Base-by-base conservation (phyloP, 2,113 vertebrate species). In the Dascyllus trimaculatus region DNA sequence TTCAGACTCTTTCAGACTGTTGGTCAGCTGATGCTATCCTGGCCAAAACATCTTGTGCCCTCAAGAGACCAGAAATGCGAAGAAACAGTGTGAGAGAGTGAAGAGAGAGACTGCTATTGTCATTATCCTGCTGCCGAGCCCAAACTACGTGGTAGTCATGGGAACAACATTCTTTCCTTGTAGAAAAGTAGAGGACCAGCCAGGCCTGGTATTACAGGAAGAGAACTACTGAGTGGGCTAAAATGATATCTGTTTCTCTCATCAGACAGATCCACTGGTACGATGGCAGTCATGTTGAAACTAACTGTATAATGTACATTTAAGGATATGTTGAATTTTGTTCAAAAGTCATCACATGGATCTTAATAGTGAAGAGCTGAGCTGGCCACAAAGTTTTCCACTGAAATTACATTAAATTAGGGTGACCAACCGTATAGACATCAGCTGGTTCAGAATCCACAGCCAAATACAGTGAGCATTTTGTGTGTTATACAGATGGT, bases 81-180 rank as follows among this genome's bases (percentile, higher is more conserved):
- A 54, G 49, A 77, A 53, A 49, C 65, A 35, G 40, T 64, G 66
- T 43, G 52, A 38, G 59, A 38, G 63, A 4, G 17, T 0, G 26
- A 18, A 40, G 32, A 74, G 51, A 84, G 40, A 61, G 73, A 49
- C 82, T 83, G 86, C 83, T 73, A 56, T 85, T 88, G 85, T 88
- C 85, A 77, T 83, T 57, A 82, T 59, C 13, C 66, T 71, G 48
- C 76, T 49, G 75, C 56, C n/a, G 58, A 78, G 71, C 62, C 63
- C 48, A 11, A 52, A 74, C 62, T 45, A 60, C 64, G 17, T 79
- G 87, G 88, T 83, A 0, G 80, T 63, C 85, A 89, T 85, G 85
- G 88, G 26, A 85, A 84, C 87, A 69, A 38, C 84, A 89, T 90
- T 91, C 83, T 80, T 89, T 90, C 81, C 79, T 79, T 43, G 32